Percentiles rank a stretch among this genome's conserved stretches.
Conservation (phyloP, 2,797 vertebrate genomes). For the Coregonus sp. region DNA sequence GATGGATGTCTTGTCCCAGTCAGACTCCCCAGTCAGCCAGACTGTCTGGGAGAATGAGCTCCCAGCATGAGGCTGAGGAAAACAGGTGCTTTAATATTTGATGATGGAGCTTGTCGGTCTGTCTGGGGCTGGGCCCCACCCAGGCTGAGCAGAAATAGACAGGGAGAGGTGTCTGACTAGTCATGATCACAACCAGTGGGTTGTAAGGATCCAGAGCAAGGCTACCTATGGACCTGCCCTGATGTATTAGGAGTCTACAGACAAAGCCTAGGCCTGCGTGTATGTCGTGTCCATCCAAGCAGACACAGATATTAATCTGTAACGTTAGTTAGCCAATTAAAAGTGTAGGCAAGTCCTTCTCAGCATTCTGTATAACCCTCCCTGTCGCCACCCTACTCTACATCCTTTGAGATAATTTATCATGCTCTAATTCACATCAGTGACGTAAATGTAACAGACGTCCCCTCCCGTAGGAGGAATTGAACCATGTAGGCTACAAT, state of each 20-base stretch:
- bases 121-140: slow-evolving; percentile 1
- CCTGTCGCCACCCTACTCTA: not conserved
- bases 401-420: not conserved
- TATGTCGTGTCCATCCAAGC: not conserved
- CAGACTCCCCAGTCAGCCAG: not conserved
- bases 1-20: slow-evolving; percentile 2
- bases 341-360: not conserved
- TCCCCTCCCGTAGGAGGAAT: not conserved
- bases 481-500: not conserved
- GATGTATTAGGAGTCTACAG: not conserved
- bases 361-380: not conserved
- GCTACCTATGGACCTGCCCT: no score
- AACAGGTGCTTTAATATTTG: slow-evolving; percentile 30
- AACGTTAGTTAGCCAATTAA: not conserved
- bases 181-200: not conserved
- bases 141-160: not conserved
- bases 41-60: not conserved
- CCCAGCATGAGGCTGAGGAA: not conserved
- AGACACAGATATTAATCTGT: not conserved
- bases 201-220: not conserved
- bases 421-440: slow-evolving; percentile 18
- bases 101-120: slow-evolving; percentile 15
- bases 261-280: not conserved
- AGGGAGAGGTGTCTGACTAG: not conserved
- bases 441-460: slow-evolving; percentile 10